Conservation (phyloP, 1,140 invertebrate genomes). For the Cylas formicarius region DNA sequence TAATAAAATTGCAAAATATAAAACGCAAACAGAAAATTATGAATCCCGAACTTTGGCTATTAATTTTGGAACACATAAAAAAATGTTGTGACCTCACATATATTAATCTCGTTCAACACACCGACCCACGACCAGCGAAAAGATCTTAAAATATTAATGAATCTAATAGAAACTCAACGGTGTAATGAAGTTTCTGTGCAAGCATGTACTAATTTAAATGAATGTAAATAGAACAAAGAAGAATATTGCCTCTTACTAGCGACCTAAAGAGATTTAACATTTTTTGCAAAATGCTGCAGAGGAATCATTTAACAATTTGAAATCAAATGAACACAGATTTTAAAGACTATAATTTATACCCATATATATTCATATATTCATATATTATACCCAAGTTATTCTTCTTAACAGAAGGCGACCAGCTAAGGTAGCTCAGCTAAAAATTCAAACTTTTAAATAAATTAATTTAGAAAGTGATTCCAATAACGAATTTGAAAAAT, state of each 20-base stretch:
- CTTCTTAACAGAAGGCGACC: constrained; percentile 2
- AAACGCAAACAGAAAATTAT: constrained; percentile 1
- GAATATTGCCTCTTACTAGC: constrained; percentile 2
- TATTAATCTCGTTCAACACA: constrained; percentile 1
- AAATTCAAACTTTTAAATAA: constrained; percentile 2
- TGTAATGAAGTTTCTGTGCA: constrained; percentile 1
- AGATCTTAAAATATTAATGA: constrained; percentile 3
- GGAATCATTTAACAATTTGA: constrained; percentile 1
- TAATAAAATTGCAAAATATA: constrained; percentile 2
- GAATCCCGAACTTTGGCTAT: constrained; percentile 1
- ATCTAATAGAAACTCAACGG: constrained; percentile 1
- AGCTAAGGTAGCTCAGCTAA: background rate
- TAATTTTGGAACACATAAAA: constrained; percentile 3
- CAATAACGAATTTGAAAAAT: constrained; percentile 1
- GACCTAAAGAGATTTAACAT: background rate
- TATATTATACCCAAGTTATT: constrained; percentile 2
- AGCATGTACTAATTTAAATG: constrained; percentile 1
- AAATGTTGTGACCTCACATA: constrained; percentile 2
- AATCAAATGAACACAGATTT: background rate
- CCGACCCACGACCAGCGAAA: constrained; percentile 2
- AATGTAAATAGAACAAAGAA: background rate
- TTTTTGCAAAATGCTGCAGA: constrained; percentile 2
- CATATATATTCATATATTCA: too few relatives aligned
- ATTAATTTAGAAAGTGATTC: background rate
- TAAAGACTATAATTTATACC: too few relatives aligned